phyloP scores from a whole-genome alignment of 2,113 vertebrate species.

The Probosciger aterrimus region DNA sequence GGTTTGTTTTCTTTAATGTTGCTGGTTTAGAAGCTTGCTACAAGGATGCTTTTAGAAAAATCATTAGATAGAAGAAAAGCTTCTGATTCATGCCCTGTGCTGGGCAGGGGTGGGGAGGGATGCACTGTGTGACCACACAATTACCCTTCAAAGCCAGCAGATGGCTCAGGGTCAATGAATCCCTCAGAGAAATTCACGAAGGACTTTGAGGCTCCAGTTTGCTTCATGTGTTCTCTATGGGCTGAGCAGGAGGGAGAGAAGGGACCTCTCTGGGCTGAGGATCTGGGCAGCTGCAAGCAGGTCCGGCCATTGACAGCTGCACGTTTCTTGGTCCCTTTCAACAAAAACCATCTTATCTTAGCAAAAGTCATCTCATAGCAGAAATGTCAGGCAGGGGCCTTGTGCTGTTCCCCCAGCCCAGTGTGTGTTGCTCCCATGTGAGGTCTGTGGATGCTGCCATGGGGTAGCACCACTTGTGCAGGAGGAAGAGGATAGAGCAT shows the following conservation, averaged over 20 bases:
- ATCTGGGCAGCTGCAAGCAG: not conserved
- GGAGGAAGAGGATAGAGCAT: not conserved
- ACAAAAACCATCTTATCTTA: not conserved
- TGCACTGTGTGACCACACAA: not conserved
- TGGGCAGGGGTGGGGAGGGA: not conserved
- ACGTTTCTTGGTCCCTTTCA: not conserved
- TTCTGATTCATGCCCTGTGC: not conserved
- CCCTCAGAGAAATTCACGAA: not conserved
- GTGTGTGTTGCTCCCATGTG: fast-evolving
- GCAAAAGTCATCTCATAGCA: not conserved
- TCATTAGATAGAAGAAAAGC: not conserved
- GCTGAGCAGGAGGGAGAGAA: not conserved
- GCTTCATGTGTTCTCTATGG: not conserved
- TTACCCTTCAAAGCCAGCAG: not conserved
- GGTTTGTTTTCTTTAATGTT: not conserved
- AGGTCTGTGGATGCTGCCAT: not conserved
- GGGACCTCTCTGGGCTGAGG: not conserved
- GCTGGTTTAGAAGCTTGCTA: not conserved
- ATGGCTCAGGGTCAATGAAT: not conserved
- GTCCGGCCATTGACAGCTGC: not conserved
- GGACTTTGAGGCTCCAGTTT: not conserved
- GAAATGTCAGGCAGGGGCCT: not conserved
- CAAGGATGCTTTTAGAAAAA: not conserved
- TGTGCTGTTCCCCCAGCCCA: fast-evolving
- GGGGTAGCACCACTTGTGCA: not conserved